Percentiles rank a stretch among this genome's conserved stretches.
Evolutionary conservation across 2,888 invertebrate species (phyloP).

Genomic region (Drosophila conformis): DNA sequence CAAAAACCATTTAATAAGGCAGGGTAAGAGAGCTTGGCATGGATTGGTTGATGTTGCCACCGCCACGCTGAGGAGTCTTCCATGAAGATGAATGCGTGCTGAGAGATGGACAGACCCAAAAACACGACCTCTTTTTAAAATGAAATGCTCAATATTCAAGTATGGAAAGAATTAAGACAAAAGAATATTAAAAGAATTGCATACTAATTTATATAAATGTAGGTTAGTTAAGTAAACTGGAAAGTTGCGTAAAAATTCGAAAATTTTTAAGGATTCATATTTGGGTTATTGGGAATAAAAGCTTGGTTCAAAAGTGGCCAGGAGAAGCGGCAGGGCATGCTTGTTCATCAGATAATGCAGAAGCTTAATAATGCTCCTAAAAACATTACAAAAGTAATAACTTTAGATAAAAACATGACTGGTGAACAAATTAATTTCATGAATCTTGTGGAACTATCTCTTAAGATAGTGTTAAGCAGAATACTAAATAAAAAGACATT

Average conservation of each 20-base stretch:
- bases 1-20: conserved; percentile 73
- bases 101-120: not conserved
- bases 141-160: not conserved
- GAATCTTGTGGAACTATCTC: no score
- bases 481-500: not conserved
- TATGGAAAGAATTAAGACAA: not conserved
- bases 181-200: not conserved
- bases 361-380: not conserved
- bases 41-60: conserved; percentile 2
- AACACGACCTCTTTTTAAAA: not conserved
- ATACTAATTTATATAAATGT: not conserved
- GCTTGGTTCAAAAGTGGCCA: not conserved
- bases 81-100: conserved; percentile 6
- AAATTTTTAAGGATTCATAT: not conserved
- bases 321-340: not conserved
- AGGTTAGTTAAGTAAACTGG: not conserved
- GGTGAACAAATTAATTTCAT: not conserved
- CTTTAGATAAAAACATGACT: not conserved
- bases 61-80: conserved; percentile 4
- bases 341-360: not conserved
- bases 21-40: conserved; percentile 27
- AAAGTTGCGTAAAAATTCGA: not conserved
- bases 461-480: not conserved
- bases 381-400: not conserved
- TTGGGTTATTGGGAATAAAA: not conserved